Percentiles rank a stretch among this genome's conserved stretches.
phyloP scores from a whole-genome alignment of 2,797 vertebrate genomes.

The Pipistrellus pipistrellus region DNA sequence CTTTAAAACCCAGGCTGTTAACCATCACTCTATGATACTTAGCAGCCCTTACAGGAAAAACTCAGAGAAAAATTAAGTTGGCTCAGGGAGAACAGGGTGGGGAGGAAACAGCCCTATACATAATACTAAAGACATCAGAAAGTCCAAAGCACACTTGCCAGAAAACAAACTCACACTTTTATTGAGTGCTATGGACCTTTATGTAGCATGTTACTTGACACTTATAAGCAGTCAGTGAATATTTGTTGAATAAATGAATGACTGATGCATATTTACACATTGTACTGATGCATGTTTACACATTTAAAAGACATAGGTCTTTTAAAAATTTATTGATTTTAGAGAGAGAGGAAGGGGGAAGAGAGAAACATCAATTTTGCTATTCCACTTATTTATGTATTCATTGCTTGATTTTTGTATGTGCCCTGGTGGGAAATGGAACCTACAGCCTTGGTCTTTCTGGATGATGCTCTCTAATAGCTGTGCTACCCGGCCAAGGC shows the following conservation, averaged over 20 bases:
- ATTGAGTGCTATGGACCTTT: background rate
- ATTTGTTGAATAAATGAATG: background rate
- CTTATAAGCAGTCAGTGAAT: background rate
- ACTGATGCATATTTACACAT: background rate
- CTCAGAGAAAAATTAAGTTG: slow-evolving; percentile 41
- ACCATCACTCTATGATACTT: background rate
- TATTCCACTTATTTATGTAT: too few relatives aligned
- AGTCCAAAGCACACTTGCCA: background rate
- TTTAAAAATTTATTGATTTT: background rate
- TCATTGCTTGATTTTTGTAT: too few relatives aligned
- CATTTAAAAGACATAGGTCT: background rate
- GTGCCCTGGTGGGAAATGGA: too few relatives aligned
- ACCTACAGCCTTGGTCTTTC: too few relatives aligned
- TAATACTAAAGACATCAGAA: background rate
- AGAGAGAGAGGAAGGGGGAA: background rate
- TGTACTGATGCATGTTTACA: background rate
- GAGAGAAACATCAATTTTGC: background rate
- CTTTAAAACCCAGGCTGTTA: background rate
- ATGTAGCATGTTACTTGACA: background rate
- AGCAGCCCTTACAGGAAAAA: background rate
- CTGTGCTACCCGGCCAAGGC: too few relatives aligned
- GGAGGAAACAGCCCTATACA: background rate
- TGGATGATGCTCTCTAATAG: too few relatives aligned
- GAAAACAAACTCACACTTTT: background rate
- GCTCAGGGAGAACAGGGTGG: background rate